Base-by-base conservation (phyloP, 1,140 invertebrate genomes). In the Zaprionus lachaisei region DNA sequence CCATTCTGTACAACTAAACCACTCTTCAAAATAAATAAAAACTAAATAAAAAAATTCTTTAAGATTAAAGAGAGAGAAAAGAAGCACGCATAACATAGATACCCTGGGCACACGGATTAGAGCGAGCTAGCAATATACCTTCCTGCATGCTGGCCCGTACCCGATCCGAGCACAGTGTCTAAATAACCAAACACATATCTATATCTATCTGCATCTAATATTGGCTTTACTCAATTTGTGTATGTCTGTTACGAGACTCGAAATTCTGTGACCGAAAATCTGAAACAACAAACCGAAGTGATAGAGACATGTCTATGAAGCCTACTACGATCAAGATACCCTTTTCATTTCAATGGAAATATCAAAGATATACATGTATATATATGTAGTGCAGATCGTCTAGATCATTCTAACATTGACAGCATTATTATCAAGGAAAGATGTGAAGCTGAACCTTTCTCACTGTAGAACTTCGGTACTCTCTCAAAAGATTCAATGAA, bases 1-100 rank as follows among this genome's bases (percentile, higher is more conserved):
- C 60, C 82, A 84, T 84, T 55, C 55, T 66, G 51, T 38, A 17
- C 28, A 57, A 56, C 44, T 67, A 61, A 15, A 20, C 54, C 11
- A 51, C 9, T 34, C 9, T 11, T 34, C 11, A 34, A 20, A 31
- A 28, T 20, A 31, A 28, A 20, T 5, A 38, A 28, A 49, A 55
- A 12, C 15, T 11, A 17, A 28, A 20, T 20, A 20, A 47, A 44
- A 44, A 7, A 47, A 9, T 9, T 47, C 26, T 37, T 12, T 26
- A 17, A 41, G 22, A 47, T 67, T 58, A 9, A 14, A 38, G 20
- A 15, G 5, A 2, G 22, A 26, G 24, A 26, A 26, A 26, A 26
- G 24, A 12, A 47, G 47, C 37, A 41, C 20, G n/a, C 44, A 24
- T 64, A 51, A 72, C 54, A 7, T 60, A 49, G n/a, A 60, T 60